These are phyloP conservation scores for Erethizon dorsatum DNA, from an alignment of 2,797 vertebrate species.

Conservation along the genomic window DNA sequence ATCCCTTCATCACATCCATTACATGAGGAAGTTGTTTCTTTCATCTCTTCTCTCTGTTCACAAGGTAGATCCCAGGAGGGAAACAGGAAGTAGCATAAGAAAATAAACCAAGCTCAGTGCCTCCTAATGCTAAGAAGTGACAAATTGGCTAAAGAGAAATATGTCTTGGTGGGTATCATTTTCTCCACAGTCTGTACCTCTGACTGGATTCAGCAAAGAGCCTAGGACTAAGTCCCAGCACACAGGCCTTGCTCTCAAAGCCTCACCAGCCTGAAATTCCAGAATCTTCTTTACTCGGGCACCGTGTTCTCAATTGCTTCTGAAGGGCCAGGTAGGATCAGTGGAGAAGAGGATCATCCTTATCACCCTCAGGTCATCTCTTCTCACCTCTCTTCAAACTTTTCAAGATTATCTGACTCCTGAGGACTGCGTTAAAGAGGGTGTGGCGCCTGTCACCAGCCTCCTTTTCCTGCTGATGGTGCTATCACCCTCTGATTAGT, in stretches of 20 bases:
- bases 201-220: neutral
- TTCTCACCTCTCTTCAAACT: conserved; percentile 22
- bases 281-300: neutral
- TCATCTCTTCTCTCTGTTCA: neutral
- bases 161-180: neutral
- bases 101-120: neutral
- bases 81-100: conserved; percentile 30
- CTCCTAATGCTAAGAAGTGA: neutral
- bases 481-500: conserved; percentile 86
- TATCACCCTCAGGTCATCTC: neutral
- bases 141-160: neutral
- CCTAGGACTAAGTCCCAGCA: neutral
- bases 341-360: neutral
- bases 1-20: neutral
- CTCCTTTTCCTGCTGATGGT: conserved; percentile 65
- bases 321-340: neutral
- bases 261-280: neutral
- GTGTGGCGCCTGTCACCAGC: conserved; percentile 81
- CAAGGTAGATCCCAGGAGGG: neutral
- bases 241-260: neutral
- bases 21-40: neutral
- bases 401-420: conserved; percentile 25
- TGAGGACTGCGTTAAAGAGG: conserved; percentile 64
- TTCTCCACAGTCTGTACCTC: neutral
- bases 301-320: neutral